phyloP scores from a whole-genome alignment of 2,888 invertebrate genomes.

The Omphaloscelis lunosa region DNA sequence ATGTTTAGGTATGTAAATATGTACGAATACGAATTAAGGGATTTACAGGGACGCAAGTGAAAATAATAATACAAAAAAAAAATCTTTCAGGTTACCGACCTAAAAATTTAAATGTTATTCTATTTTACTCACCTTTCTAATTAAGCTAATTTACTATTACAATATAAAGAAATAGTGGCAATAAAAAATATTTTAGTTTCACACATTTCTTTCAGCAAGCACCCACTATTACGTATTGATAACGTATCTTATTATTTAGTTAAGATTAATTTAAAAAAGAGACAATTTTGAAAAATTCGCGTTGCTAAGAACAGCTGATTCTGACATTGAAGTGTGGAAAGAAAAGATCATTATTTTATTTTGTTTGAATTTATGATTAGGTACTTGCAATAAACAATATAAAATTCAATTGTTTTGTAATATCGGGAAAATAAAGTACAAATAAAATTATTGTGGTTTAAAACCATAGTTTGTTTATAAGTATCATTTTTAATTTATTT shows the following conservation, averaged over 20 bases:
- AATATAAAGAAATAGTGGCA: background rate
- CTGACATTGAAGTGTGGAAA: slow-evolving; percentile 51
- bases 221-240: slow-evolving; percentile 18
- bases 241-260: background rate
- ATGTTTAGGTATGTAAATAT: slow-evolving; percentile 16
- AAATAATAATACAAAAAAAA: background rate
- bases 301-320: slow-evolving; percentile 68
- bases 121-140: slow-evolving; percentile 47
- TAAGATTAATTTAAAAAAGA: slow-evolving; percentile 32
- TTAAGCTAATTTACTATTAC: slow-evolving; percentile 10
- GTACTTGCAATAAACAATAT: background rate
- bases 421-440: background rate
- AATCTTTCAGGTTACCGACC: no score
- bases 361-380: background rate
- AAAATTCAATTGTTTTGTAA: background rate
- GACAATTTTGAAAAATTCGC: slow-evolving; percentile 62
- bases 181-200: slow-evolving; percentile 9
- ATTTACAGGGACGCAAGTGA: background rate
- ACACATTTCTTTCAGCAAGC: slow-evolving; percentile 10
- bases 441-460: background rate
- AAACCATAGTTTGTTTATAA: background rate
- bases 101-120: background rate
- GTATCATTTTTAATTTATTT: background rate
- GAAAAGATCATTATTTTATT: background rate
- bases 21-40: background rate